phyloP scores from a whole-genome alignment of 2,113 vertebrate species.

The Papio anubis region DNA sequence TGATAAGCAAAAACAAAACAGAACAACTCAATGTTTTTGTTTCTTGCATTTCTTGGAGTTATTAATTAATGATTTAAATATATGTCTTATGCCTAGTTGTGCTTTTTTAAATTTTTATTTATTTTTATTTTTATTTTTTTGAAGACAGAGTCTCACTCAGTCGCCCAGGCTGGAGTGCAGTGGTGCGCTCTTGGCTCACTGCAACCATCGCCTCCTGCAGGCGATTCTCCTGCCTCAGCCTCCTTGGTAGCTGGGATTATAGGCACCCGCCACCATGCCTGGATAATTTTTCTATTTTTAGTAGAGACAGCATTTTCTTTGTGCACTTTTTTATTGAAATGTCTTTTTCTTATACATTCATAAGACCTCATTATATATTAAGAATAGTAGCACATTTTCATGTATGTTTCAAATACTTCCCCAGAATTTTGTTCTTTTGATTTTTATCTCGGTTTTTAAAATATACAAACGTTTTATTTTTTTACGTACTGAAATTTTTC shows the following conservation, averaged over 20 bases:
- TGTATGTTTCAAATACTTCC: neutral
- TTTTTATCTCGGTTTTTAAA: neutral
- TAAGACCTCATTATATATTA: neutral
- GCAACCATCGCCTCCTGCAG: no score
- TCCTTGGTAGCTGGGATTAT: no score
- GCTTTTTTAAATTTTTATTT: neutral
- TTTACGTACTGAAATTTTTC: neutral
- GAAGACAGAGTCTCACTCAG: no score
- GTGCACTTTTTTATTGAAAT: neutral
- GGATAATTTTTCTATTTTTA: no score
- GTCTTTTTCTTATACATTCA: conserved; percentile 1
- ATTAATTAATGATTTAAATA: neutral
- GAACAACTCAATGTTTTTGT: neutral
- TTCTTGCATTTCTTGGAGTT: neutral
- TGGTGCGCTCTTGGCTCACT: no score
- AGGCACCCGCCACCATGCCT: no score
- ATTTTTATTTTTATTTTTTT: no score
- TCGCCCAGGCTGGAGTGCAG: no score
- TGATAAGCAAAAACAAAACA: conserved; percentile 27
- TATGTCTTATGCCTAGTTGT: neutral
- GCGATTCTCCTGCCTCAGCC: no score
- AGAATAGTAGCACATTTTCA: neutral
- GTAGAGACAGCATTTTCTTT: neutral
- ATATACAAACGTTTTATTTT: neutral
- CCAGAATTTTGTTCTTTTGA: neutral